Evolutionary conservation across 2,888 invertebrate genomes (phyloP), one percentile per base, ranked within the genome.

Genomic region (Thyatira batis): DNA sequence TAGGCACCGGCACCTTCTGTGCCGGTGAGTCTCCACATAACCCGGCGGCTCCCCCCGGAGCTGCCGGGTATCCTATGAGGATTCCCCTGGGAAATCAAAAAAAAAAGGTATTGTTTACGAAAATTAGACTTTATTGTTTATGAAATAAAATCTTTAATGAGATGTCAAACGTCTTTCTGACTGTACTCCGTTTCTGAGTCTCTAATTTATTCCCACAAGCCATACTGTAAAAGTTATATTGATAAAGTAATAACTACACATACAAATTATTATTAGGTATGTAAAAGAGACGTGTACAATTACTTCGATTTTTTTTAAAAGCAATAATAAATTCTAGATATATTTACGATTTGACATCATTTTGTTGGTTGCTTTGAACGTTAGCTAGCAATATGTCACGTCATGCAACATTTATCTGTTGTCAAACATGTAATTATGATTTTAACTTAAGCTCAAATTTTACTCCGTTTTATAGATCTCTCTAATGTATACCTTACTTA

Each of bases 101-200:
- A n/a, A n/a, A n/a, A n/a, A n/a, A 27, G 20, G 44, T 63, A 54
- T 49, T 52, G 50, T 49, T 55, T 39, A 39, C n/a, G 39, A 39
- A 39, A 23, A 39, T 17, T 39, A 11, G 17, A 8, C 13, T 17
- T 39, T 39, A 39, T 17, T 4, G 8, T 39, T 39, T 39, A 33
- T 10, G 28, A 30, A 33, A 2, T 8, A 13, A n/a, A 13, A 13
- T n/a, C 3, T 39, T 1, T 8, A 39, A 33, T 5, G 2, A 39
- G 39, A 39, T 39, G 39, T 39, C 1, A 39, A 39, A 39, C 39
- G 17, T 39, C 39, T 17, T 17, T 39, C 39, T 17, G 39, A 5
- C 13, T 33, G 13, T 8, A 4, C 13, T 13, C 33, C 2, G 10
- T 3, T 30, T 30, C n/a, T 30, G 30, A 30, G 10, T 33, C 1